Percentiles rank a stretch among this genome's conserved stretches.
Conservation (phyloP, 2,113 vertebrate species). For the Thunnus thynnus region DNA sequence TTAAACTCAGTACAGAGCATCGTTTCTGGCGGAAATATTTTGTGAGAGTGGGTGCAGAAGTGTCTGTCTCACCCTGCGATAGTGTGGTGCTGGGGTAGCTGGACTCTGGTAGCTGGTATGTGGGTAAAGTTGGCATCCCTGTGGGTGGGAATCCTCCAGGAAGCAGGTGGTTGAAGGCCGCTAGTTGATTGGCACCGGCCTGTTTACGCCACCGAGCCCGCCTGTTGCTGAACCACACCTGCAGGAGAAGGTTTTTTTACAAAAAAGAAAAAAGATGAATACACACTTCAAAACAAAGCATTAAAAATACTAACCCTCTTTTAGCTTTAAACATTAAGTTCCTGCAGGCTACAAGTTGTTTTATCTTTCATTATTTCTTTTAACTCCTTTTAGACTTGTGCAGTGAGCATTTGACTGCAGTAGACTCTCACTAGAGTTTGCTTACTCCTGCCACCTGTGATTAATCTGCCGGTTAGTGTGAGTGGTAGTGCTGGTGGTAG, state of each 20-base stretch:
- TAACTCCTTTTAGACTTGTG: not conserved
- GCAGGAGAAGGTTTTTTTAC: not conserved
- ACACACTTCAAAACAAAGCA: not conserved
- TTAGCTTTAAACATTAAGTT: not conserved
- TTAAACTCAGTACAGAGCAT: constrained; percentile 41
- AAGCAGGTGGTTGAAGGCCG: constrained; percentile 97
- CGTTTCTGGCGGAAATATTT: not conserved
- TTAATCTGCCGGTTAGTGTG: constrained; percentile 53
- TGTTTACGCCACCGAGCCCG: constrained; percentile 98
- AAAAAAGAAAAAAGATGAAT: not conserved
- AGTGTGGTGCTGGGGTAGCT: constrained; percentile 92
- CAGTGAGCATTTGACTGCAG: not conserved
- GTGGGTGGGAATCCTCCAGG: constrained; percentile 95
- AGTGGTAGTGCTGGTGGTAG: constrained; percentile 35
- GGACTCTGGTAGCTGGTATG: constrained; percentile 96
- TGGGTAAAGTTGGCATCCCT: constrained; percentile 94
- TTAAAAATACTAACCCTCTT: too few species aligned
- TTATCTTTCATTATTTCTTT: not conserved
- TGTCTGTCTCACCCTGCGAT: constrained; percentile 90
- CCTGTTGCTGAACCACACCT: constrained; percentile 99
- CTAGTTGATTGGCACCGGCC: constrained; percentile 98
- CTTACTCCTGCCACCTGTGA: constrained; percentile 61
- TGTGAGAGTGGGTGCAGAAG: not conserved
- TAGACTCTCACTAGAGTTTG: not conserved
- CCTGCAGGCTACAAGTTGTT: not conserved